These are phyloP conservation scores for Maniola jurtina DNA, from an alignment of 1,140 invertebrate species.

Conservation along the genomic window DNA sequence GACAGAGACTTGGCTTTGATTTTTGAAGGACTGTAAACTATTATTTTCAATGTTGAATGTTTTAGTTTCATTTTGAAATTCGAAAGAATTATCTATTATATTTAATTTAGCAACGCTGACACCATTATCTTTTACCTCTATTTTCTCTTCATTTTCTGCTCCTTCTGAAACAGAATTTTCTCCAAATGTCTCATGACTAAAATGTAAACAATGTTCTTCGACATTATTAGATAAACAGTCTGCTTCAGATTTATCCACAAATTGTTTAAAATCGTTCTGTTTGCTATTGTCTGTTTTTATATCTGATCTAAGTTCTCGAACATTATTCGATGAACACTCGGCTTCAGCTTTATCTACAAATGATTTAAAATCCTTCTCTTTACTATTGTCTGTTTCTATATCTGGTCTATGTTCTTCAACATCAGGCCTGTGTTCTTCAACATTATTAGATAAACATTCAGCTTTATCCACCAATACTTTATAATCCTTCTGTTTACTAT, in stretches of 20 bases:
- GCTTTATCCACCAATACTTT: neutral
- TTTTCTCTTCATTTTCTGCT: neutral
- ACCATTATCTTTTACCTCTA: neutral
- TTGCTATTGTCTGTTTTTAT: too few relatives aligned
- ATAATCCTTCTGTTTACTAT: neutral
- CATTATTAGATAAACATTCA: neutral
- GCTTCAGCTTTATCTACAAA: neutral
- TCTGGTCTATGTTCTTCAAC: neutral
- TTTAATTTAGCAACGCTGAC: neutral
- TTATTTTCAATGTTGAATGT: neutral
- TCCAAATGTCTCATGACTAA: neutral
- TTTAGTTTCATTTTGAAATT: neutral
- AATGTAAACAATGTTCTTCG: neutral
- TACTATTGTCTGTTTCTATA: neutral
- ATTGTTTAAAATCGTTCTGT: too few relatives aligned
- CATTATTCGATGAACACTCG: too few relatives aligned
- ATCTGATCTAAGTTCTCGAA: too few relatives aligned
- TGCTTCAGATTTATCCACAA: neutral
- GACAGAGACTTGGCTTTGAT: neutral
- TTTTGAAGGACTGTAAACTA: neutral
- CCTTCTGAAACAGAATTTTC: neutral
- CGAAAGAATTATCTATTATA: neutral
- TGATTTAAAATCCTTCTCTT: neutral
- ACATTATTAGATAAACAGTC: neutral
- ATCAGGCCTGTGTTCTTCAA: too few relatives aligned